Conservation (phyloP, 1,140 invertebrate genomes). For the Drosophila biarmipes region DNA sequence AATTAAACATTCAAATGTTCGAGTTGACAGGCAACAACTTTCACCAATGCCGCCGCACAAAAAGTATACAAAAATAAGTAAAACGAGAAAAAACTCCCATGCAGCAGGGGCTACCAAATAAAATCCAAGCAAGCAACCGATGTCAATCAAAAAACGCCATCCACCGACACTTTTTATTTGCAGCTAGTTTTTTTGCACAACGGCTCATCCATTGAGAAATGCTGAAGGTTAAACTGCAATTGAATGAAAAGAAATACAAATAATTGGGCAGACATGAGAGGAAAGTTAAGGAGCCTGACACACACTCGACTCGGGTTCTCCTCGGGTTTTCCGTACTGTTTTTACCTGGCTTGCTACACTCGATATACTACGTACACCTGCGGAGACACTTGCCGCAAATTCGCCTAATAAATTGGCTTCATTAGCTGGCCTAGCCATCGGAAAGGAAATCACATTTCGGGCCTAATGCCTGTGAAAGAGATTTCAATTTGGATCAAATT, state of each 20-base stretch:
- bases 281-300: conserved; percentile 61
- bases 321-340: background rate
- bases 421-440: conserved; percentile 25
- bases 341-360: background rate
- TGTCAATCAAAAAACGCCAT: conserved; percentile 76
- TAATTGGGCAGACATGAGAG: conserved; percentile 62
- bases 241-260: conserved; percentile 64
- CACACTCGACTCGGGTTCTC: conserved; percentile 19
- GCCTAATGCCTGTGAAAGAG: conserved; percentile 26
- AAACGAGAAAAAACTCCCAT: conserved; percentile 30
- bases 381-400: conserved; percentile 21
- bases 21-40: conserved; percentile 58
- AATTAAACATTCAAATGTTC: conserved; percentile 75
- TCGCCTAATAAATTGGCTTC: conserved; percentile 42
- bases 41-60: conserved; percentile 44
- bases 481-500: conserved; percentile 11
- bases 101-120: conserved; percentile 19
- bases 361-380: conserved; percentile 2
- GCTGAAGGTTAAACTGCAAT: conserved; percentile 78
- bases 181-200: conserved; percentile 26
- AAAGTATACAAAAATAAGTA: conserved; percentile 9
- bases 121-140: conserved; percentile 13
- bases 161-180: conserved; percentile 40
- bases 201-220: conserved; percentile 69
- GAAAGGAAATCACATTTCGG: conserved; percentile 14